Percentiles rank a stretch among this genome's conserved stretches.
These are phyloP conservation scores for Metacarcinus magister DNA, from an alignment of 2,888 invertebrate species.

Conservation along the genomic window DNA sequence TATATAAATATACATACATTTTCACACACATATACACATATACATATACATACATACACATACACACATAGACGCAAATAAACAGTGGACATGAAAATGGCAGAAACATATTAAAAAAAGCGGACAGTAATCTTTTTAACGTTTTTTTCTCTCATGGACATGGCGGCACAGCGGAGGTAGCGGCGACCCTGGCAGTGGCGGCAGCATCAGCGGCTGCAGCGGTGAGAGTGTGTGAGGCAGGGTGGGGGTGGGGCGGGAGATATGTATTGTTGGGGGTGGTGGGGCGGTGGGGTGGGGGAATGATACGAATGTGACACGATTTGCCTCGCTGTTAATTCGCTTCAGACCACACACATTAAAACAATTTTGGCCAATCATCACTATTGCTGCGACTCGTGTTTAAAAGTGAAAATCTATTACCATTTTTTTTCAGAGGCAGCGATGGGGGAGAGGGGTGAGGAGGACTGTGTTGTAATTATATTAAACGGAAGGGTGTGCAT, in stretches of 20 bases:
- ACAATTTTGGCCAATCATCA: background rate
- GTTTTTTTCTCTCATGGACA: background rate
- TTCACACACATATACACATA: too few species aligned
- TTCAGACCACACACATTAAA: slow-evolving; percentile 39
- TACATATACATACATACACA: too few species aligned
- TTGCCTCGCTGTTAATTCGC: background rate
- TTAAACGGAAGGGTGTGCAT: background rate
- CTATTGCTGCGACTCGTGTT: background rate
- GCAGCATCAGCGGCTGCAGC: background rate
- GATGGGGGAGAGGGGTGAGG: background rate
- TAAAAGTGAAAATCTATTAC: slow-evolving; percentile 41
- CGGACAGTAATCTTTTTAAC: background rate
- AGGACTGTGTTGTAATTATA: background rate
- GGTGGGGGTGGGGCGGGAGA: background rate
- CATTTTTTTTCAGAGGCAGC: background rate
- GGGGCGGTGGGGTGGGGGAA: background rate
- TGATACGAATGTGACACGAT: slow-evolving; percentile 1
- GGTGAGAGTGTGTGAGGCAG: background rate
- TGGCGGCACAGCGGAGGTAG: background rate
- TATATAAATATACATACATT: too few species aligned
- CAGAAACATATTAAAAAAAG: background rate
- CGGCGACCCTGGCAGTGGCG: background rate
- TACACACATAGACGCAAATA: background rate
- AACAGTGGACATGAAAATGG: background rate
- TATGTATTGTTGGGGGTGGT: background rate